Evolutionary conservation across 1,140 invertebrate genomes (phyloP).

Genomic region (Bilobella aurantiaca): DNA sequence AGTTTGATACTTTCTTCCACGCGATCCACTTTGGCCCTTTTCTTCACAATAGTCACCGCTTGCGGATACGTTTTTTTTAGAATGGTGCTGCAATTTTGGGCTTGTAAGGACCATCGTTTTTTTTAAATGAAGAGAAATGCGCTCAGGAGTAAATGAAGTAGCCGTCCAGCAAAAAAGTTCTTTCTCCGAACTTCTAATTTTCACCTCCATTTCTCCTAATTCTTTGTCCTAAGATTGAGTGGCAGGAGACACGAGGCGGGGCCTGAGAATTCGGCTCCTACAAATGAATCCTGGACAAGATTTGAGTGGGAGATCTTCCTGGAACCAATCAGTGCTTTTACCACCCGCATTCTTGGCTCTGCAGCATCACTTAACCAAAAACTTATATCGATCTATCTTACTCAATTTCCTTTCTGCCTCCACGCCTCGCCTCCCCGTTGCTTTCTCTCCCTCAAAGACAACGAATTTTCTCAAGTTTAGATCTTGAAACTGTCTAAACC

Average conservation of each 20-base stretch:
- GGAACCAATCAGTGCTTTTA: not conserved
- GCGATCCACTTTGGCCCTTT: not conserved
- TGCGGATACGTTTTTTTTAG: no score
- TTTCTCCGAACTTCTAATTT: not conserved
- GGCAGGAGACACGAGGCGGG: not conserved
- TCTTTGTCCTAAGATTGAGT: not conserved
- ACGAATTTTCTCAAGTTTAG: not conserved
- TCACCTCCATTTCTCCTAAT: not conserved
- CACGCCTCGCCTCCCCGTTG: not conserved
- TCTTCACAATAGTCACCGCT: not conserved
- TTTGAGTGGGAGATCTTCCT: not conserved
- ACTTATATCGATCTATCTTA: not conserved
- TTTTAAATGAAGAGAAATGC: no score
- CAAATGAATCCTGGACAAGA: not conserved
- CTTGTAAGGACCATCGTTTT: no score
- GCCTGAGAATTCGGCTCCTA: not conserved
- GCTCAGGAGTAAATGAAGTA: no score
- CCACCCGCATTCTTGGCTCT: not conserved
- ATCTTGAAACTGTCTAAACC: not conserved
- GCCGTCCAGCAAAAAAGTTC: no score
- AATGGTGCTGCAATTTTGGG: no score
- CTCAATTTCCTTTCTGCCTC: not conserved
- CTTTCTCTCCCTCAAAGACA: not conserved
- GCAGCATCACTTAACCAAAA: not conserved
- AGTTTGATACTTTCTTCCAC: conserved; percentile 2